phyloP scores from a whole-genome alignment of 1,140 invertebrate species.

The Venturia canescens region DNA sequence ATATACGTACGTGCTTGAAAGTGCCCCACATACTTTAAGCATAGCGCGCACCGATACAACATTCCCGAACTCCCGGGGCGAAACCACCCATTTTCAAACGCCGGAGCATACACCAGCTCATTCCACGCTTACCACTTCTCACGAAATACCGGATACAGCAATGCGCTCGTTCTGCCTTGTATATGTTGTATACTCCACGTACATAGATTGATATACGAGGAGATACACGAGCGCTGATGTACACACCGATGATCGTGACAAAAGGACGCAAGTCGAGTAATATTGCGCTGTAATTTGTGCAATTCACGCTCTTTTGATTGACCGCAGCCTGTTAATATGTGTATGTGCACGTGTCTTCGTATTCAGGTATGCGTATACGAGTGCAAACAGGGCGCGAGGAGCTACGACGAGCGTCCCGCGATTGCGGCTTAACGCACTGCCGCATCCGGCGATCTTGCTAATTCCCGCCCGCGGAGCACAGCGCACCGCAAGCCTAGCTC shows the following conservation, averaged over 20 bases:
- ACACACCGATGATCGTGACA: not conserved
- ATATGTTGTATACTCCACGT: not conserved
- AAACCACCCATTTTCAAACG: conserved; percentile 33
- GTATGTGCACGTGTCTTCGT: not conserved
- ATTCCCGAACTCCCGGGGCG: conserved; percentile 36
- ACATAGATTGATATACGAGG: not conserved
- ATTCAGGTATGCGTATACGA: not conserved
- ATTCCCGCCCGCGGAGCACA: conserved; percentile 26
- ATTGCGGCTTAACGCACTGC: conserved; percentile 43
- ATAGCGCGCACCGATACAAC: not conserved
- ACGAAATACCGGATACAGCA: conserved; percentile 30
- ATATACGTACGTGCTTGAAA: not conserved
- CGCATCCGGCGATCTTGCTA: conserved; percentile 41
- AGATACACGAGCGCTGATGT: not conserved
- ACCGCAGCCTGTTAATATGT: not conserved
- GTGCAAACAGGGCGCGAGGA: not conserved
- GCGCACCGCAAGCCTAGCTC: conserved; percentile 16
- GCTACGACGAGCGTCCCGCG: not conserved
- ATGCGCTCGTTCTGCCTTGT: not conserved
- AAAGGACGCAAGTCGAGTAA: not conserved
- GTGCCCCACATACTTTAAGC: not conserved
- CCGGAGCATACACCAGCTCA: not conserved
- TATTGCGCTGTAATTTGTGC: not conserved
- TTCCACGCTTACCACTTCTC: not conserved
- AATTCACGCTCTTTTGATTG: conserved; percentile 5